phyloP scores from a whole-genome alignment of 2,888 invertebrate species.

The Podotricha telesiphe region DNA sequence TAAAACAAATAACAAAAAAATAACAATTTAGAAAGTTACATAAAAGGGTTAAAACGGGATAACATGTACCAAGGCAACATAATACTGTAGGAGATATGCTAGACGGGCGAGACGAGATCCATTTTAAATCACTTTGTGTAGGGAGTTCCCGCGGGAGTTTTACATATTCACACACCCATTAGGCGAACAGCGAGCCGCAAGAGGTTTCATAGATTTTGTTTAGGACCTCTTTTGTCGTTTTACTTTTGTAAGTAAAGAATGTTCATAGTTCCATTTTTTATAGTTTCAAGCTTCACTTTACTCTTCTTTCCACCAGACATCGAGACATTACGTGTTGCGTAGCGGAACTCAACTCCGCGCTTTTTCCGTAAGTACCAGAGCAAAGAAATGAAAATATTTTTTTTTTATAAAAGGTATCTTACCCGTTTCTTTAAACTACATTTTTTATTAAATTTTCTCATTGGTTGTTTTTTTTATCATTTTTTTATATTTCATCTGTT shows the following conservation, averaged over 20 bases:
- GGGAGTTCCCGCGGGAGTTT: conserved; percentile 56
- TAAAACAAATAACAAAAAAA: neutral
- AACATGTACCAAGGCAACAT: conserved; percentile 55
- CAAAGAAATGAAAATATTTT: no score
- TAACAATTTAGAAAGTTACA: neutral
- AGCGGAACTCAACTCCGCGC: no score
- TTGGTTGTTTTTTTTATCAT: no score
- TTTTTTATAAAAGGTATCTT: no score
- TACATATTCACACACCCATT: conserved; percentile 64
- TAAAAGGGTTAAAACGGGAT: conserved; percentile 58
- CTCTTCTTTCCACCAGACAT: no score
- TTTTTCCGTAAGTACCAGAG: no score
- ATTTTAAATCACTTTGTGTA: conserved; percentile 36
- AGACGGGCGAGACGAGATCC: conserved; percentile 36
- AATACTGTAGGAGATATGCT: conserved; percentile 42
- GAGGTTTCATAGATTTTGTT: conserved; percentile 45
- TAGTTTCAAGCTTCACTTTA: no score
- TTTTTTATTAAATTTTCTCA: no score
- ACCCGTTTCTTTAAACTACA: no score
- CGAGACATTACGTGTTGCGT: no score
- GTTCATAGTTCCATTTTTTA: no score
- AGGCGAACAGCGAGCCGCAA: conserved; percentile 56
- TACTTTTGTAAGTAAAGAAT: conserved; percentile 6
- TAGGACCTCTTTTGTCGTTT: neutral
- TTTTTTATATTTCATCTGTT: no score